Evolutionary conservation across 2,797 vertebrate genomes (phyloP), one percentile per base, ranked within the genome.

Genomic region (Hippoglossus hippoglossus): DNA sequence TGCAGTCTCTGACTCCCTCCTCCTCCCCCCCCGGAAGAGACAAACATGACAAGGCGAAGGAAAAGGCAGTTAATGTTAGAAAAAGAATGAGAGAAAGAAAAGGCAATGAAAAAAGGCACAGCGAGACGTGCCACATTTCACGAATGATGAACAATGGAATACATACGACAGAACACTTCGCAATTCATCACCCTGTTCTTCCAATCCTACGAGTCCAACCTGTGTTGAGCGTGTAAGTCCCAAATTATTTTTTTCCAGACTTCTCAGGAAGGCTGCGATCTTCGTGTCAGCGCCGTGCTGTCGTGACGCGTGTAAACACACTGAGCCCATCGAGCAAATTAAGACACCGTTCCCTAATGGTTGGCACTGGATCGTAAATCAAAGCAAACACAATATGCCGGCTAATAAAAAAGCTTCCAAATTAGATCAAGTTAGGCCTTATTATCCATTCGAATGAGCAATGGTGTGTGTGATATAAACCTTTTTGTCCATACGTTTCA

Each of bases 51-150:
- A 93, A 91, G 89, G 90, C 90, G 77, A 92, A 84, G 83, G 70
- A 91, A 94, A 94, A 94, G 92, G 92, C 92, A 93, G 88, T 93
- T 88, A 78, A 90, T 87, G 87, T 87, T 82, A 63, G 84, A 91
- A 84, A 81, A 65, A 71, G 19, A 90, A 89, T 1, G 67, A 87
- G 81, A 86, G 64, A 90, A 81, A 89, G 4, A 18, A 86, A 90
- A 92, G 88, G 89, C 84, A 84, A 91, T 18, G 89, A 47, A 53
- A 52, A 53, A 91, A 89, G 89, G 92, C 92, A 93, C 89, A 81
- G 69, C 26, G 16, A 90, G 76, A 82, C 4, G 90, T 91, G 90
- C 91, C 91, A 69, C 76, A 41, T 77, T 81, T 85, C 86, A 92
- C 85, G 85, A 91, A 91, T 92, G 77, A 90, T 79, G 90, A 76